These are phyloP conservation scores for Galaxias olidus DNA, from an alignment of 2,797 vertebrate genomes.

Conservation along the genomic window DNA sequence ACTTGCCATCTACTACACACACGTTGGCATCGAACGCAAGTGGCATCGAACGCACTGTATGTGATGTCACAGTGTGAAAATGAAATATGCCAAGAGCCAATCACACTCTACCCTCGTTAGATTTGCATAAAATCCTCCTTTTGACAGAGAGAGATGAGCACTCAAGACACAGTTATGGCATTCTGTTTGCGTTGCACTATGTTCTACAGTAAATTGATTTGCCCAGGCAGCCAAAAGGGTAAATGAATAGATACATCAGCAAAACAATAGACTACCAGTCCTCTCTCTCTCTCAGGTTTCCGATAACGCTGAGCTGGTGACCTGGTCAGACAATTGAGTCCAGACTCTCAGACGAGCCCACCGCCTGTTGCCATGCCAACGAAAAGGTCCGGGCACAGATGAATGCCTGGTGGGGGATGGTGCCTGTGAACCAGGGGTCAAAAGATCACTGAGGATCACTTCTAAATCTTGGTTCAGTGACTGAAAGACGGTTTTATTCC, in stretches of 20 bases:
- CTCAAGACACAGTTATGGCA: too few relatives aligned
- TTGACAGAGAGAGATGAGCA: too few relatives aligned
- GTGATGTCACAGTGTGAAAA: too few relatives aligned
- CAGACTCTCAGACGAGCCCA: slow-evolving; percentile 58
- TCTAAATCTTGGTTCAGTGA: too few relatives aligned
- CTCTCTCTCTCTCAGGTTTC: slow-evolving; percentile 44
- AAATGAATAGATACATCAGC: slow-evolving; percentile 36
- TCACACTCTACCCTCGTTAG: too few relatives aligned
- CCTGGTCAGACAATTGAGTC: slow-evolving; percentile 42
- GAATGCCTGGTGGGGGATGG: neutral
- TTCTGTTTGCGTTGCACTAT: too few relatives aligned
- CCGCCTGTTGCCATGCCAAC: slow-evolving; percentile 63
- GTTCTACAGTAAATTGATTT: slow-evolving; percentile 17
- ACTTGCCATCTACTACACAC: too few relatives aligned
- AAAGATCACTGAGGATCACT: neutral
- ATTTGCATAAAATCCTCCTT: too few relatives aligned
- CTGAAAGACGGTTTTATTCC: too few relatives aligned
- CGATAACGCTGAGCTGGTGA: slow-evolving; percentile 33
- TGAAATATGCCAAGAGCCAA: too few relatives aligned
- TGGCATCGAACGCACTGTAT: too few relatives aligned
- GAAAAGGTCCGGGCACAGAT: neutral
- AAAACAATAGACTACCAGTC: slow-evolving; percentile 24
- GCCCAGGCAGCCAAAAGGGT: slow-evolving; percentile 18
- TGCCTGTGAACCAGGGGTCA: neutral
- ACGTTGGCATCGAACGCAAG: too few relatives aligned